phyloP scores from a whole-genome alignment of 2,888 invertebrate species.

The Pammene fasciana region DNA sequence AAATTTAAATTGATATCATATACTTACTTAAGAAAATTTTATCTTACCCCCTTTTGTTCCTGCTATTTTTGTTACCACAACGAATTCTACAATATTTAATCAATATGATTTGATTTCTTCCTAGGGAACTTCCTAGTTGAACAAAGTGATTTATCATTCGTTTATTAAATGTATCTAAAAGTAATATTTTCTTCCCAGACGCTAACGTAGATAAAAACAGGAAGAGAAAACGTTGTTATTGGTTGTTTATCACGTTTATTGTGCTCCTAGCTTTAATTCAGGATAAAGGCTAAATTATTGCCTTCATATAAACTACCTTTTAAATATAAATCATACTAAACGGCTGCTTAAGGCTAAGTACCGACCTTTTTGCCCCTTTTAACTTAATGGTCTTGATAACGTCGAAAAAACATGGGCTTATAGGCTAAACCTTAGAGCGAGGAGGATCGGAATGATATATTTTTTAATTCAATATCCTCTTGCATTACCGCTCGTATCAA shows the following conservation, averaged over 20 bases:
- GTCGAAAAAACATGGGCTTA: conserved; percentile 19
- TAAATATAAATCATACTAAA: conserved; percentile 37
- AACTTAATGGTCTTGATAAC: conserved; percentile 30
- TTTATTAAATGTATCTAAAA: not conserved
- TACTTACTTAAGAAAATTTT: too few relatives aligned
- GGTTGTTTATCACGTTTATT: conserved; percentile 38
- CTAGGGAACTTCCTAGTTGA: too few relatives aligned
- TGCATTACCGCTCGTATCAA: too few relatives aligned
- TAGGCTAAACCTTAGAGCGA: not conserved
- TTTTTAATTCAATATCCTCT: too few relatives aligned
- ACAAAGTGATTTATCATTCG: too few relatives aligned
- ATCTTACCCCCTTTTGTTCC: too few relatives aligned
- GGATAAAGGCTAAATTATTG: conserved; percentile 33
- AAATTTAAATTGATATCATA: too few relatives aligned
- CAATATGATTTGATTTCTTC: too few relatives aligned
- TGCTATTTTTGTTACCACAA: too few relatives aligned
- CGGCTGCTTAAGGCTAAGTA: conserved; percentile 30
- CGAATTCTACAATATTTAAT: too few relatives aligned
- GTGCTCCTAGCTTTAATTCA: conserved; percentile 26
- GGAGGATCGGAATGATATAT: too few relatives aligned
- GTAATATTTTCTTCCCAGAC: not conserved
- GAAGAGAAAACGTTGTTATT: conserved; percentile 27
- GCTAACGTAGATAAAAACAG: conserved; percentile 11
- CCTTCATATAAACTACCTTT: conserved; percentile 36
- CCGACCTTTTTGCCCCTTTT: conserved; percentile 38